Evolutionary conservation across 2,113 vertebrate genomes (phyloP), one percentile per base, ranked within the genome.

Genomic region (Suricata suricatta): DNA sequence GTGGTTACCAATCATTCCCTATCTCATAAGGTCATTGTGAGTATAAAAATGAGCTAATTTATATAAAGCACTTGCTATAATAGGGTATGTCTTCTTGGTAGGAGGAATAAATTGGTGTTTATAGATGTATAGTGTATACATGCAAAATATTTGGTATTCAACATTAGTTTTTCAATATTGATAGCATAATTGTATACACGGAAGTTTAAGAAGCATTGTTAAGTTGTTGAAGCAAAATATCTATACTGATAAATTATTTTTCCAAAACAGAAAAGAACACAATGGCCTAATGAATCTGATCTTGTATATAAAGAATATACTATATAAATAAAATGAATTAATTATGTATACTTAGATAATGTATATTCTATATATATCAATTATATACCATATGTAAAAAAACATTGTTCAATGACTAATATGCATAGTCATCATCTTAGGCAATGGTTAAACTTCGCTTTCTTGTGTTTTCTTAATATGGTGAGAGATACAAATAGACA

Each of bases 11-110:
- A 80, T 4, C 8, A 3, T 27, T 68, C 84, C 17, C 38, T 85
- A 50, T 41, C 29, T 90, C n/a, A 23, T 50, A 64, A 88, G 54
- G 17, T 84, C 74, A 14, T 77, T 71, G 38, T 47, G 25, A 96
- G 31, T 66, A 86, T 80, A 94, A 95, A 95, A 88, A 74, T 66
- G n/a, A 95, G 77, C 64, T 76, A 88, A 94, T 85, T 14, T 93
- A 91, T 88, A 2, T n/a, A 89, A 74, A 90, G 17, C 35, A 74
- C 2, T 63, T 81, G 74, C 9, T 96, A 69, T 63, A 77, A 60
- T 41, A 83, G 23, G 31, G 7, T 77, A 69, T 84, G 27, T 54
- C 38, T 60, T 74, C 35, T 96, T 88, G 88, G 54, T 44, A 79
- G 68, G 52, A 93, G 74, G 74, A 88, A 84, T 86, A 88, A 41